Evolutionary conservation across 2,888 invertebrate species (phyloP).

Genomic region (Philaethria dido): DNA sequence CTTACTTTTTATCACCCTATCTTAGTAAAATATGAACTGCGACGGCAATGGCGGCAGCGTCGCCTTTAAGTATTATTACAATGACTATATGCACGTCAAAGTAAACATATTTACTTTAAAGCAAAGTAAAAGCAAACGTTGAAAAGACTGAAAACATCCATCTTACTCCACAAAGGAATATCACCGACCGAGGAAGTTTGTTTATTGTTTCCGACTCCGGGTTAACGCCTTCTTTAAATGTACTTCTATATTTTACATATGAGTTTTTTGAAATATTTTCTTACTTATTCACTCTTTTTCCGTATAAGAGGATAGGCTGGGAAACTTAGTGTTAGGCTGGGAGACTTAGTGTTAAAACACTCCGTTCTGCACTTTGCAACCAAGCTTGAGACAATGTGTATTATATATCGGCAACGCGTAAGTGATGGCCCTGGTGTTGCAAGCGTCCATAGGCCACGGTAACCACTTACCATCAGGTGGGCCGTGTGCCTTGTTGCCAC

Average conservation of each 20-base stretch:
- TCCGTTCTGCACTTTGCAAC: no score
- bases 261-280: slow-evolving; percentile 27
- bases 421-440: no score
- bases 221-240: slow-evolving; percentile 37
- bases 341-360: no score
- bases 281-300: no score
- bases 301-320: no score
- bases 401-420: no score
- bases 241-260: slow-evolving; percentile 35
- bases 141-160: slow-evolving; percentile 34
- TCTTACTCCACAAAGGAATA: slow-evolving; percentile 37
- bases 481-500: no score
- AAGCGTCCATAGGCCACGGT: no score
- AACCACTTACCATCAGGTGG: no score
- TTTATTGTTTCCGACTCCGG: slow-evolving; percentile 41
- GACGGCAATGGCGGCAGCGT: not conserved
- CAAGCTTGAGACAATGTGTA: no score
- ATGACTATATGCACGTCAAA: not conserved
- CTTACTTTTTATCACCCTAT: not conserved
- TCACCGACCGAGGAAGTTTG: slow-evolving; percentile 38
- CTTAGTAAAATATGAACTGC: not conserved
- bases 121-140: slow-evolving; percentile 32
- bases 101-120: slow-evolving; percentile 29
- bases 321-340: no score
- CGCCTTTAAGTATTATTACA: slow-evolving; percentile 12